Percentiles rank a stretch among this genome's conserved stretches.
These are phyloP conservation scores for Trachelus stipa DNA, from an alignment of 2,888 invertebrate species.

Conservation along the genomic window DNA sequence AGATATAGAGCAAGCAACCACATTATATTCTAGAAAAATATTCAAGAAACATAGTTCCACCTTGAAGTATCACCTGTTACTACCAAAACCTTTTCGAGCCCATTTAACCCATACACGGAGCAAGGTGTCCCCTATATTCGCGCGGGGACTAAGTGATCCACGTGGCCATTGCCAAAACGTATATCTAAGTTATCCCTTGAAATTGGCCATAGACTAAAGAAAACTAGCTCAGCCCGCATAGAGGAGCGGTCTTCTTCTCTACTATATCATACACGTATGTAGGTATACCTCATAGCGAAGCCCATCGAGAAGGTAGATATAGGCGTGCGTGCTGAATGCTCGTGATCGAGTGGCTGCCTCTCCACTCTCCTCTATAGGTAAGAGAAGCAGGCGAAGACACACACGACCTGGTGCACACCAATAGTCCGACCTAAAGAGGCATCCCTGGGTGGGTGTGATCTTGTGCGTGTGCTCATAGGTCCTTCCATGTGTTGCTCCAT, in stretches of 20 bases:
- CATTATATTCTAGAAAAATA: not conserved
- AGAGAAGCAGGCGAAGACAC: constrained; percentile 30
- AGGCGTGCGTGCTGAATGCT: constrained; percentile 54
- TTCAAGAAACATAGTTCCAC: not conserved
- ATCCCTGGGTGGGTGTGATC: constrained; percentile 54
- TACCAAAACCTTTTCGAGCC: not conserved
- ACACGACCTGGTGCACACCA: constrained; percentile 30
- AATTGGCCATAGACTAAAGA: not conserved
- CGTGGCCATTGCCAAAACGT: not conserved
- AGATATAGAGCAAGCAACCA: not conserved
- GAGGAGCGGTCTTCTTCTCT: not conserved
- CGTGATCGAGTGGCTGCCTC: constrained; percentile 50
- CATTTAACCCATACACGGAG: not conserved
- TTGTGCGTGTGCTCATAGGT: constrained; percentile 35
- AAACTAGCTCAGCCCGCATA: not conserved
- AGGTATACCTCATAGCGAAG: not conserved
- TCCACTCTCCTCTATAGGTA: constrained; percentile 34
- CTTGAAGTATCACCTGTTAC: not conserved
- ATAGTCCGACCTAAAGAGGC: constrained; percentile 56
- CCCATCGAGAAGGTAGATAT: not conserved
- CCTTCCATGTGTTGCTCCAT: constrained; percentile 59
- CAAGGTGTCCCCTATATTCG: not conserved
- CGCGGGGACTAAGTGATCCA: not conserved
- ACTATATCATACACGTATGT: not conserved
- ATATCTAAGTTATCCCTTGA: not conserved